Base-by-base conservation (phyloP, 1,140 invertebrate species). In the Centruroides sculpturatus region DNA sequence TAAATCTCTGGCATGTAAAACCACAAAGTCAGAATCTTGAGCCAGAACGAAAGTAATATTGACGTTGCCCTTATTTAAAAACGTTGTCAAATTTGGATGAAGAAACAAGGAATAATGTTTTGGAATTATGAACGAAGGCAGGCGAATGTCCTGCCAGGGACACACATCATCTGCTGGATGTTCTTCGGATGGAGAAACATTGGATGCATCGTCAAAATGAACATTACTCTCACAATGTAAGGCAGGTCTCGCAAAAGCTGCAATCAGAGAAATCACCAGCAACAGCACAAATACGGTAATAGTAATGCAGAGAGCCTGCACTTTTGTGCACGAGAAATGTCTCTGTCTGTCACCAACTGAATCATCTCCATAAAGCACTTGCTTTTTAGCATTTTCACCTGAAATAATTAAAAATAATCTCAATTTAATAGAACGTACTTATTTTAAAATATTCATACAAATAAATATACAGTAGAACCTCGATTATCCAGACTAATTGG, bases 51-150 rank as follows among this genome's bases (percentile, higher is more conserved):
- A 70, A 47, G 69, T 64, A 63, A 81, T 79, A 46, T 70, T 70
- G 6, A 80, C 75, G 55, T 68, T 70, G 23, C 79, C 89, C 81
- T 85, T 86, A 51, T 93, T 82, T 73, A 87, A 85, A 54, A 89
- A 80, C 47, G 87, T 91, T 34, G 90, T 92, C 34, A 97, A 76
- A 76, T 97, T 95, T 54, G 93, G 92, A 78, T 95, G 91, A 60
- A 97, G 84, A 70, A 85, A 86, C 35, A 98, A 81, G 69, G 86
- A 86, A 71, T 98, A 98, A 64, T 86, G 82, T 63, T 84, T 78
- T 35, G 93, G 93, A 69, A 83, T 81, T 35, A 86, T 80, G 70
- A 83, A 84, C 48, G 78, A 79, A 5, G 94, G 94, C 65, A 98
- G 79, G 59, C 89, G 81, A 62, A 90, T 80, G 68, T 85, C 82